A percentile compares a stretch with the other conserved stretches of the same genome.
phyloP scores from a whole-genome alignment of 1,140 invertebrate species.

The Eriosoma lanigerum region DNA sequence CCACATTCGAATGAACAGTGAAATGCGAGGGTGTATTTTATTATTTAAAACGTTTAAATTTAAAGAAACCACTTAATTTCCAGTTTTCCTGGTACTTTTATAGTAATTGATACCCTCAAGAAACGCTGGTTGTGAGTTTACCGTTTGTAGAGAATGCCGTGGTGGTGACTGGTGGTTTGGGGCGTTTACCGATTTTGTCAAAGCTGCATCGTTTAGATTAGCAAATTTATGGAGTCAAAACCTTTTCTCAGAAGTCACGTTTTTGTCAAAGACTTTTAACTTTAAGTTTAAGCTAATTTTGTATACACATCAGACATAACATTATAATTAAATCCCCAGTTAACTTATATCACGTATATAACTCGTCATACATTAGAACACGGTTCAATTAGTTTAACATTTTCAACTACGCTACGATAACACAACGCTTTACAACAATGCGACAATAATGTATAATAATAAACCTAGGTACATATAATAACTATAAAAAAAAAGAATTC shows the following conservation, averaged over 20 bases:
- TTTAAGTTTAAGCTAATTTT: constrained; percentile 11
- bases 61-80: background rate
- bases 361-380: background rate
- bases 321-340: constrained; percentile 3
- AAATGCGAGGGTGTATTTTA: background rate
- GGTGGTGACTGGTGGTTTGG: background rate
- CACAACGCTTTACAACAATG: background rate
- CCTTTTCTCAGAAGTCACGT: background rate
- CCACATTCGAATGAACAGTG: background rate
- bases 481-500: too few relatives aligned
- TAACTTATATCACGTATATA: background rate
- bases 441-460: too few relatives aligned
- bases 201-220: constrained; percentile 18
- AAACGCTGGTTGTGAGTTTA: background rate
- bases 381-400: background rate
- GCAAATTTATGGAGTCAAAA: background rate
- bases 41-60: background rate
- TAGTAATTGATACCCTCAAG: background rate
- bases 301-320: background rate
- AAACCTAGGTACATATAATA: too few relatives aligned
- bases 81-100: background rate
- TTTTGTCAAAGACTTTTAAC: background rate
- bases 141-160: too few relatives aligned
- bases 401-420: background rate
- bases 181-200: background rate